Base-by-base conservation (phyloP, 2,888 invertebrate species). In the Andrena flavipes region DNA sequence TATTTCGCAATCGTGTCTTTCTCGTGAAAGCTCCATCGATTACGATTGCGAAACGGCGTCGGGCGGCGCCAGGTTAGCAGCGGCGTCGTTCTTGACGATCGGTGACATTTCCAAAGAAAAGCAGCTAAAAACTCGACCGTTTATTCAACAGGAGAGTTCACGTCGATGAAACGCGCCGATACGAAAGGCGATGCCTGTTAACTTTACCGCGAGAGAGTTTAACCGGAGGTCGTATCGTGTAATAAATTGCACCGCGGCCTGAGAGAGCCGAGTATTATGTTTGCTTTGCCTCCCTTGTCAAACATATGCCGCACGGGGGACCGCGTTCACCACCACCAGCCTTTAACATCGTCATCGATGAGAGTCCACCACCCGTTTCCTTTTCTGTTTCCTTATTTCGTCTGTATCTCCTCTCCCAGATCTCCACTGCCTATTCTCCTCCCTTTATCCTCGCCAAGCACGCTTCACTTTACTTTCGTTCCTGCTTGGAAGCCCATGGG, bases 251-350 rank as follows among this genome's bases (percentile, higher is more conserved):
- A 80, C 80, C 63, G 84, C 62, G 51, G 81, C 23, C 71, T 71
- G 78, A 71, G 84, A 84, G 84, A 87, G 73, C 65, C 80, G 69
- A 86, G 84, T 84, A 88, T 88, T 84, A 86, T 86, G 85, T 89
- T 88, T 86, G 83, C 84, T 82, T 86, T 85, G 81, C 82, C 76
- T 82, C 84, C 86, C 88, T 84, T 90, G 88, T 90, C 89, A 87
- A 89, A 86, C 90, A 84, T 80, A 87, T 84, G 82, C 87, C 87
- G 84, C 80, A 68, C 63, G 59, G 71, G 60, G 74, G 60, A 48
- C 68, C 67, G n/a, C 60, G 72, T 74, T 79, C 62, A 59, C 80
- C 73, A 59, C 71, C 56, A 30, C 62, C 65, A 60, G 42, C 2
- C 59, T 54, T 29, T 51, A 76, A 78, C 70, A 20, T 64, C 56